Evolutionary conservation across 2,797 vertebrate genomes (phyloP), one percentile per base, ranked within the genome.

Genomic region (Amniataba percoides): DNA sequence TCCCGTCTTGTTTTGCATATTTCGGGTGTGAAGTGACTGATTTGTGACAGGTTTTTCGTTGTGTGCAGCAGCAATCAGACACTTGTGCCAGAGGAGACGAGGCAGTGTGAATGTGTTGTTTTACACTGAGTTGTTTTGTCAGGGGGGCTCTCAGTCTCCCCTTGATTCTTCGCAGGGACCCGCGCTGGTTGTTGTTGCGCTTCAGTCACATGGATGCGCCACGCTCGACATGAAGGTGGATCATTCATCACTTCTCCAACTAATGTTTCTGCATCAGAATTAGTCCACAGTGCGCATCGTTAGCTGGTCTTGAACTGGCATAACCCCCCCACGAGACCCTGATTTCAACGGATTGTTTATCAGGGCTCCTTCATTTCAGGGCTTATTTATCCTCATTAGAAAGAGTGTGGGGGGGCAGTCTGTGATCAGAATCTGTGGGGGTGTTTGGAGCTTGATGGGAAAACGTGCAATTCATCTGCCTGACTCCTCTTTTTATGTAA

Each of bases 131-230:
- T 36, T 67, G 2, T 23, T 51, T 49, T 53, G 10, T n/a, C 1
- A 23, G 5, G 52, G 21, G 21, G 66, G 13, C 25, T 53, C 21
- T n/a, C 71, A 46, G 67, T 51, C 66, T 63, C 52, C 56, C 48
- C 5, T 31, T 31, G 3, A 48, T 90, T 84, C 8, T 80, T 60
- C n/a, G 12, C 68, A 74, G 46, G 55, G 70, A 78, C 40, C 67
- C 45, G 16, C 48, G 25, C 25, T 36, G 52, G 53, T 70, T 87
- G 82, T 81, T 88, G 78, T 64, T 81, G n/a, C 51, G 85, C 66
- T 71, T 52, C 77, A 89, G 86, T 87, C 85, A 91, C 88, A 89
- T 87, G 86, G 49, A 89, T 70, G 83, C 77, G 71, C 81, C 77
- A 87, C 70, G 76, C 84, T 82, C 75, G 60, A 55, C 78, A 67